Conservation (phyloP, 2,113 vertebrate genomes). For the Catharus fuscescens region DNA sequence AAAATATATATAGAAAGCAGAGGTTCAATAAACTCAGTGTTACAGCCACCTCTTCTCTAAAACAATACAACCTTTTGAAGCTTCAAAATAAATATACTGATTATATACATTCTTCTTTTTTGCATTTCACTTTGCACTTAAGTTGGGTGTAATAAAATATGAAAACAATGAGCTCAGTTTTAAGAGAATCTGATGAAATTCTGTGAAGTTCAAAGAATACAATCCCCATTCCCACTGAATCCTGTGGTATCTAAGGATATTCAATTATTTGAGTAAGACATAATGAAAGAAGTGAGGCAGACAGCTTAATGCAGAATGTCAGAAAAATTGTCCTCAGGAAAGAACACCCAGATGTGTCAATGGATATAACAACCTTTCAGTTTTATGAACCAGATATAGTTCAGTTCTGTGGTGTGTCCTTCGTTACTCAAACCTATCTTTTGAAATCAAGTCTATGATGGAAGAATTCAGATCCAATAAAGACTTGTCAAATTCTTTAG, state of each 20-base stretch:
- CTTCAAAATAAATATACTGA: background rate
- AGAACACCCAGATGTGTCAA: background rate
- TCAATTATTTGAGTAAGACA: background rate
- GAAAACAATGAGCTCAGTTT: background rate
- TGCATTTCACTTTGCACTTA: background rate
- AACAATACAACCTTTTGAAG: background rate
- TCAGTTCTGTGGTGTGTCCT: background rate
- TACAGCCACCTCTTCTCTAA: background rate
- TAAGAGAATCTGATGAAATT: background rate
- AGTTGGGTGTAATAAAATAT: background rate
- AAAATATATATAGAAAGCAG: background rate
- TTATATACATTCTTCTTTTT: background rate
- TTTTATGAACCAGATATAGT: background rate
- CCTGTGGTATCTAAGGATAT: background rate
- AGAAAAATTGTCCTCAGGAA: background rate
- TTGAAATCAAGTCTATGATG: background rate
- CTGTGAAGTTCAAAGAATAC: background rate
- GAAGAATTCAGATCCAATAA: slow-evolving; percentile 18
- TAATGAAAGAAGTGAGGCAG: background rate
- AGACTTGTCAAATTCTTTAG: background rate
- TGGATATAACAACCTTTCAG: background rate
- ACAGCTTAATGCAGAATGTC: background rate
- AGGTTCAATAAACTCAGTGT: background rate
- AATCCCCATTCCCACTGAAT: background rate
- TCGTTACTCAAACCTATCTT: slow-evolving; percentile 37